Evolutionary conservation across 2,888 invertebrate species (phyloP), one percentile per base, ranked within the genome.

Genomic region (Eumacrocentrus americanus): DNA sequence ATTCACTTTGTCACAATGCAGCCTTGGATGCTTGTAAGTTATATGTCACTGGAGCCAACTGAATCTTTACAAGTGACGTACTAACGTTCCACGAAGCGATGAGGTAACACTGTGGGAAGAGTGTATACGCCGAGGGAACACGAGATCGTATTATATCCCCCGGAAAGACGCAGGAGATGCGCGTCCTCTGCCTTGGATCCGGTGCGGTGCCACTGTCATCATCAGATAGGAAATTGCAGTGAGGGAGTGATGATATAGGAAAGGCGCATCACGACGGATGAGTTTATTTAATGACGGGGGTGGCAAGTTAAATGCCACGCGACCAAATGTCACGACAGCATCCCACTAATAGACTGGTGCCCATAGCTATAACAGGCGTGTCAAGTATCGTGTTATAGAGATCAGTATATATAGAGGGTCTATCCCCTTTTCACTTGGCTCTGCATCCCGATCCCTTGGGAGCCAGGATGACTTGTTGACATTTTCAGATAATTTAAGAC

Each of bases 251-350:
- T 22, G 35, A 25, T 18, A 5, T 2, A 42, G 1, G 20, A 18
- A 6, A 42, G 20, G 7, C 14, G 23, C 23, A 46, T 46, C 46
- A 58, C 70, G 65, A 66, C 69, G 70, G 54, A 44, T 20, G 34
- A 54, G 54, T 54, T 54, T 60, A 48, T 60, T 60, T 60, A 50
- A 48, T 42, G 23, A 55, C 60, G 25, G 67, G 67, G 64, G 56
- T 53, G 66, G 62, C 54, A 59, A 68, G 71, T 70, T 69, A 77
- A 78, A 78, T 77, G 78, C 73, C 78, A 78, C 67, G 69, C 60
- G 67, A 58, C 25, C 38, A 65, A 67, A 65, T 65, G 67, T 65
- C 65, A 63, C 66, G 64, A 53, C 76, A 77, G 77, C 77, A 77
- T 76, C 76, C 76, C 70, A 70, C 65, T 71, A 69, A 73, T 72